A percentile compares a stretch with the other conserved stretches of the same genome.
phyloP scores from a whole-genome alignment of 2,888 invertebrate genomes.

The Mythimna lalbum region DNA sequence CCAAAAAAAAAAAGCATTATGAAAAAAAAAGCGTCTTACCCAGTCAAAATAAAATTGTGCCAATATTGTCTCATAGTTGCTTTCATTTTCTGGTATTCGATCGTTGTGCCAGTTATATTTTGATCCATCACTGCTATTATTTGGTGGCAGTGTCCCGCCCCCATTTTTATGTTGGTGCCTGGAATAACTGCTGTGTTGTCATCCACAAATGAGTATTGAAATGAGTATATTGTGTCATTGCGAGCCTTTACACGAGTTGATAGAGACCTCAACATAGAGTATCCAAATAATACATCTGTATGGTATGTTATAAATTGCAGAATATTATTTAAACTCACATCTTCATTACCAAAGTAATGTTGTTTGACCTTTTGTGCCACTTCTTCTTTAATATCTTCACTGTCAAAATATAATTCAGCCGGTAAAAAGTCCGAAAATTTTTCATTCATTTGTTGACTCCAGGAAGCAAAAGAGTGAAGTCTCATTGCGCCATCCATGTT shows the following conservation, averaged over 20 bases:
- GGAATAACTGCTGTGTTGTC: constrained; percentile 56
- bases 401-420: constrained; percentile 70
- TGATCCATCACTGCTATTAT: constrained; percentile 52
- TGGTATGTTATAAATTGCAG: constrained; percentile 63
- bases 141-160: constrained; percentile 71
- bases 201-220: constrained; percentile 72
- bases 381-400: constrained; percentile 61
- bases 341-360: constrained; percentile 73
- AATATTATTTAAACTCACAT: constrained; percentile 56
- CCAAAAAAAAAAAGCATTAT: not conserved
- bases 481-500: constrained; percentile 72
- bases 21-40: constrained; percentile 55
- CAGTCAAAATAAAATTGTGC: constrained; percentile 66
- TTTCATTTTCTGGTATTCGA: constrained; percentile 60
- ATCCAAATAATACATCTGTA: constrained; percentile 78
- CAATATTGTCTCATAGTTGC: constrained; percentile 58
- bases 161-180: constrained; percentile 60
- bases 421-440: constrained; percentile 73
- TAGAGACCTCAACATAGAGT: constrained; percentile 68
- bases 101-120: constrained; percentile 36
- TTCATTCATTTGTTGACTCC: constrained; percentile 69
- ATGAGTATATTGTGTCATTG: constrained; percentile 70
- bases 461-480: constrained; percentile 50
- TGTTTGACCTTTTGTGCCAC: constrained; percentile 66
- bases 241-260: constrained; percentile 63